Evolutionary conservation across 2,888 invertebrate species (phyloP), one percentile per base, ranked within the genome.

Genomic region (Antheraea yamamai): DNA sequence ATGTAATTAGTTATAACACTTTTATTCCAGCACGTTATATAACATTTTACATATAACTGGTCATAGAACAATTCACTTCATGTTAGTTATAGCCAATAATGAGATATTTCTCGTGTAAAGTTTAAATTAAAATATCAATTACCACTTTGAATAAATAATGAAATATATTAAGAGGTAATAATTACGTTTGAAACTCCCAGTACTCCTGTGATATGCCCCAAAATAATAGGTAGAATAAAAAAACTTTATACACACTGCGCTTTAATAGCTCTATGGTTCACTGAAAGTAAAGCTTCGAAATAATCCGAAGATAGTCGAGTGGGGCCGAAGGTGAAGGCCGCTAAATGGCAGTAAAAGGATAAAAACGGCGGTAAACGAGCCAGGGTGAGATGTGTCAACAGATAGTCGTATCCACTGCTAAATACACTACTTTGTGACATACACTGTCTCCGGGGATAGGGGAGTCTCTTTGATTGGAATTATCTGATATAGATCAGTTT

Each of bases 361-460:
- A 81, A 79, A 82, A 81, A 79, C 77, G 78, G 75, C 75, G 74
- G 75, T 75, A 78, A 74, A 74, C 73, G 77, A 76, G 64, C 75
- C 76, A 74, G 75, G 78, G 79, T 77, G 78, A 72, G 80, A 79
- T 78, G 61, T 72, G 75, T 77, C 77, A 72, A 39, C 74, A 47
- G 81, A 81, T 81, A 78, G 73, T 64, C 64, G 55, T 39, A 79
- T 75, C 77, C 80, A 77, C 76, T 77, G 78, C 72, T 77, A 75
- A 79, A 70, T 39, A 73, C 74, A 77, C 79, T 80, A 77, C 72
- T 78, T 78, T 74, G 76, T 64, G 73, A 72, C 64, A 30, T 66
- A 16, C 30, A 76, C 73, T 74, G 26, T 66, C 75, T 75, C 73
- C 52, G 66, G 26, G 66, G 72, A 73, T 39, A 66, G 47, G 20